Percentiles rank a stretch among this genome's conserved stretches.
Conservation (phyloP, 2,797 vertebrate genomes). For the Myiotriccus ornatus region DNA sequence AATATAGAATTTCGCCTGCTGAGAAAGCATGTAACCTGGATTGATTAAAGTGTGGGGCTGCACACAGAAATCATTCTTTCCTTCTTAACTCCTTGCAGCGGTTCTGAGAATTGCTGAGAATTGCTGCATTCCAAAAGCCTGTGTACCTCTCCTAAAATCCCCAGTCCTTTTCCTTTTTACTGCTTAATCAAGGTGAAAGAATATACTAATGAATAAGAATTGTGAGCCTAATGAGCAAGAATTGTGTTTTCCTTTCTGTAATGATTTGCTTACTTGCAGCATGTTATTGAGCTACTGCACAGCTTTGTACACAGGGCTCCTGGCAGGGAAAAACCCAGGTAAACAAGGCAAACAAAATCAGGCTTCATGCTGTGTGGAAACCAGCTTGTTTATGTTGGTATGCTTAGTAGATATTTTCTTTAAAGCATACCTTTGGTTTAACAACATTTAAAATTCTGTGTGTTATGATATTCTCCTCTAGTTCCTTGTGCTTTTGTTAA, state of each 20-base stretch:
- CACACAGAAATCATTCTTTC: background rate
- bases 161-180: background rate
- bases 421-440: slow-evolving; percentile 11
- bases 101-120: background rate
- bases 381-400: slow-evolving; percentile 12
- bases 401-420: background rate
- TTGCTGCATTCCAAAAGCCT: background rate
- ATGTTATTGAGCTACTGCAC: background rate
- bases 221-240: slow-evolving; percentile 14
- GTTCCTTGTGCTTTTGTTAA: slow-evolving; percentile 29
- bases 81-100: background rate
- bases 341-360: slow-evolving; percentile 40
- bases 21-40: background rate
- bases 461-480: background rate
- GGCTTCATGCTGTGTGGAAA: slow-evolving; percentile 22
- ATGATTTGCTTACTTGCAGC: slow-evolving; percentile 23
- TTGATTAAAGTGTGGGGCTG: background rate
- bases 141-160: background rate
- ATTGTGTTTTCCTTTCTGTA: slow-evolving; percentile 42
- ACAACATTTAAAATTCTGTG: background rate
- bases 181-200: slow-evolving; percentile 12
- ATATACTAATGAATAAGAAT: slow-evolving; percentile 8
- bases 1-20: slow-evolving; percentile 7
- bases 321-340: background rate
- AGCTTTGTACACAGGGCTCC: background rate